Conservation (phyloP, 2,797 vertebrate genomes). For the Cheirogaleus major region DNA sequence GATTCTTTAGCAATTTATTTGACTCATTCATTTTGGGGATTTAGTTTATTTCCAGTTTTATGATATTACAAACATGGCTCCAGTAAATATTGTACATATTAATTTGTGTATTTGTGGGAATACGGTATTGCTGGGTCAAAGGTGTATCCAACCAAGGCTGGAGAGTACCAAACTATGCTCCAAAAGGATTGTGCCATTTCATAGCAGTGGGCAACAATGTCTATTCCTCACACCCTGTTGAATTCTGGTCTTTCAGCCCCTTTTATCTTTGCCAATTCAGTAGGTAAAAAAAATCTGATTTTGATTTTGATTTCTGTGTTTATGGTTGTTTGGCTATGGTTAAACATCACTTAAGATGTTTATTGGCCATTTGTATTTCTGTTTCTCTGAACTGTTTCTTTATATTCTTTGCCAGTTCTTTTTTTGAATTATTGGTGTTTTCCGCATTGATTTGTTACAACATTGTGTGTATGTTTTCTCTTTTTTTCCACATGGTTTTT, state of each 20-base stretch:
- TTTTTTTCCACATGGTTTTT: background rate
- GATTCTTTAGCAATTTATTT: background rate
- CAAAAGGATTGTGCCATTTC: background rate
- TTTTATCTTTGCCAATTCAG: background rate
- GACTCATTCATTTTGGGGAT: background rate
- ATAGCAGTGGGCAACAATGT: background rate
- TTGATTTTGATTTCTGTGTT: background rate
- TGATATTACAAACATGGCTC: background rate
- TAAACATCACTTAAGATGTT: background rate
- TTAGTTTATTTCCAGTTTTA: background rate
- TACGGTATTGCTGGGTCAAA: background rate
- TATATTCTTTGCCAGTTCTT: background rate
- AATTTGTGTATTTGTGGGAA: background rate
- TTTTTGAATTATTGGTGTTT: background rate
- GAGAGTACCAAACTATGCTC: background rate
- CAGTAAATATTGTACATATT: constrained; percentile 1
- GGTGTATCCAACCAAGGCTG: background rate
- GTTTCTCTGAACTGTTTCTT: background rate
- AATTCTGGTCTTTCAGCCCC: background rate
- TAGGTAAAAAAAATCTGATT: constrained; percentile 27
- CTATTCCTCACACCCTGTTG: background rate
- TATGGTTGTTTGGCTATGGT: background rate
- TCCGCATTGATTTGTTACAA: background rate
- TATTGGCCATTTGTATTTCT: background rate
- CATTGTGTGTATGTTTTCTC: background rate